Percentiles rank a stretch among this genome's conserved stretches.
Evolutionary conservation across 2,797 vertebrate species (phyloP).

Genomic region (Vireo griseus): DNA sequence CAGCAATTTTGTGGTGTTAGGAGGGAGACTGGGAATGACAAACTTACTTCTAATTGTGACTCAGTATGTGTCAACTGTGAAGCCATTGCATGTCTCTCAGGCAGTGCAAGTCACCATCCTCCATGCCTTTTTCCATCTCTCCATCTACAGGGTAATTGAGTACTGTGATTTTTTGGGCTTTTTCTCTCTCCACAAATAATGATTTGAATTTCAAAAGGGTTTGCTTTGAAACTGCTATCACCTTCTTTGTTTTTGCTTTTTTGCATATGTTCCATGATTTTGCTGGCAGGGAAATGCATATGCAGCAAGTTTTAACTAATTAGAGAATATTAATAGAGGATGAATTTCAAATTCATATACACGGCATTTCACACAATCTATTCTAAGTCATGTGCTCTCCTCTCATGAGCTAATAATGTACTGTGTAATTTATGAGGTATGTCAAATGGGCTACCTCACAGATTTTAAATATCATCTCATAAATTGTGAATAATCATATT

Average conservation of each 20-base stretch:
- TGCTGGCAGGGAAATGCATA: not conserved
- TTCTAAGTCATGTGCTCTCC: not conserved
- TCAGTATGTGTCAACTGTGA: not conserved
- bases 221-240: not conserved
- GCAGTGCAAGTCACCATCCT: not conserved
- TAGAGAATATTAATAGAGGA: constrained; percentile 19
- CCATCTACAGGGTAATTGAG: not conserved
- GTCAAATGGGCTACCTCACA: not conserved
- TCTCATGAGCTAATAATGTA: not conserved
- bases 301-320: constrained; percentile 9
- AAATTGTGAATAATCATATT: constrained; percentile 11
- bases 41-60: not conserved
- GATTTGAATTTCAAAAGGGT: constrained; percentile 6
- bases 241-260: not conserved
- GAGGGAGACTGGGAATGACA: not conserved
- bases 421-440: constrained; percentile 16
- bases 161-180: not conserved
- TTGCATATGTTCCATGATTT: not conserved
- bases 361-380: constrained; percentile 3
- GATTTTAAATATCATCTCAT: constrained; percentile 17
- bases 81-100: not conserved
- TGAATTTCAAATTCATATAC: constrained; percentile 9
- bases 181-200: not conserved
- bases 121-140: not conserved
- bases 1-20: not conserved